These are phyloP conservation scores for Magallana ariakensis DNA, from an alignment of 1,140 invertebrate species.

Conservation along the genomic window DNA sequence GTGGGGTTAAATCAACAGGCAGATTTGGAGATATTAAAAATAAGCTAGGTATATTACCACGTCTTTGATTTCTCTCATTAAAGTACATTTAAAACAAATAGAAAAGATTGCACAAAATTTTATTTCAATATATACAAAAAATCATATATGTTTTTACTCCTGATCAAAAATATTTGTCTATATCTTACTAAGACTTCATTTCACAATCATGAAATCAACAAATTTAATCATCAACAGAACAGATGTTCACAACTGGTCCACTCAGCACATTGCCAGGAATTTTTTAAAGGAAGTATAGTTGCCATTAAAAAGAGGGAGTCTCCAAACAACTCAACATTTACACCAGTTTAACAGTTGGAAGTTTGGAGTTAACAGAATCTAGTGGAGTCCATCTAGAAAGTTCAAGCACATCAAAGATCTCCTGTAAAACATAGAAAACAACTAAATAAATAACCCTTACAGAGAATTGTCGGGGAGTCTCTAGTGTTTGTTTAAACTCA, in stretches of 20 bases:
- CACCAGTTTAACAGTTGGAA: slow-evolving; percentile 30
- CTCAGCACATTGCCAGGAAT: neutral
- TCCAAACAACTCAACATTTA: neutral
- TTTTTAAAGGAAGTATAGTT: neutral
- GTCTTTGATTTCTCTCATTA: no score
- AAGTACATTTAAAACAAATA: no score
- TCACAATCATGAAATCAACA: no score
- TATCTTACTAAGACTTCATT: no score
- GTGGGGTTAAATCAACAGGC: no score
- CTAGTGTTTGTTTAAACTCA: no score
- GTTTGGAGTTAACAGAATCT: slow-evolving; percentile 60
- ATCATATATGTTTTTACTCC: no score
- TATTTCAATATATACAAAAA: no score
- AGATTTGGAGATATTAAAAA: no score
- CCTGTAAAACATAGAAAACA: slow-evolving; percentile 71
- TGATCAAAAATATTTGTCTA: no score
- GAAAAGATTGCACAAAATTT: no score
- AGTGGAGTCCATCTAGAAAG: slow-evolving; percentile 78
- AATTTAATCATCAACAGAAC: neutral
- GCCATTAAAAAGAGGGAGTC: neutral
- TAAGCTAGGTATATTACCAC: no score
- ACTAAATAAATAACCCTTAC: neutral
- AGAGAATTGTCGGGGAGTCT: neutral
- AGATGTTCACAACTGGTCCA: neutral
- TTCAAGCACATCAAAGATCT: slow-evolving; percentile 80